Conservation (phyloP, 2,113 vertebrate species). For the Apodemus sylvaticus region DNA sequence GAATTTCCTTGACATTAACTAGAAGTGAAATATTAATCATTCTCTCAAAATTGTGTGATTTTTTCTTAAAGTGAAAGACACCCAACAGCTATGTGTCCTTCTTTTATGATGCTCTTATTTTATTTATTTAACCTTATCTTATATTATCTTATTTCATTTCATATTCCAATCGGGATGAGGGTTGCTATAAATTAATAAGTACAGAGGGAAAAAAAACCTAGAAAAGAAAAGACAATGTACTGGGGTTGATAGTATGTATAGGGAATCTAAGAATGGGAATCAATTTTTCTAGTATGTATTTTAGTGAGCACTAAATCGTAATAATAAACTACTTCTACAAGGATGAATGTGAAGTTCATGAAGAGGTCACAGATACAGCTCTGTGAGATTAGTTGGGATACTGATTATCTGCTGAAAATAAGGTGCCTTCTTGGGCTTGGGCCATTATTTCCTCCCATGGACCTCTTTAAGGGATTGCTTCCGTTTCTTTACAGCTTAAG, state of each 20-base stretch:
- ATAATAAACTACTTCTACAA: neutral
- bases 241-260: neutral
- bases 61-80: neutral
- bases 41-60: neutral
- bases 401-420: neutral
- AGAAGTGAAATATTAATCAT: neutral
- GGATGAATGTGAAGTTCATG: no score
- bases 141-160: neutral
- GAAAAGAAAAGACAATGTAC: neutral
- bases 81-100: neutral
- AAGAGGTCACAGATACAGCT: neutral
- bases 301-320: neutral
- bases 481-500: neutral
- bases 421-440: neutral
- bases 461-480: neutral
- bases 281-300: neutral
- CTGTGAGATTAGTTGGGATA: neutral
- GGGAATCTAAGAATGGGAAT: neutral
- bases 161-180: neutral
- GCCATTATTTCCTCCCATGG: neutral
- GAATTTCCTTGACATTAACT: neutral
- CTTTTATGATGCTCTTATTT: neutral
- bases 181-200: neutral
- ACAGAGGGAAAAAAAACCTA: neutral
- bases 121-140: neutral